Base-by-base conservation (phyloP, 1,140 invertebrate species). In the Nymphalis io region DNA sequence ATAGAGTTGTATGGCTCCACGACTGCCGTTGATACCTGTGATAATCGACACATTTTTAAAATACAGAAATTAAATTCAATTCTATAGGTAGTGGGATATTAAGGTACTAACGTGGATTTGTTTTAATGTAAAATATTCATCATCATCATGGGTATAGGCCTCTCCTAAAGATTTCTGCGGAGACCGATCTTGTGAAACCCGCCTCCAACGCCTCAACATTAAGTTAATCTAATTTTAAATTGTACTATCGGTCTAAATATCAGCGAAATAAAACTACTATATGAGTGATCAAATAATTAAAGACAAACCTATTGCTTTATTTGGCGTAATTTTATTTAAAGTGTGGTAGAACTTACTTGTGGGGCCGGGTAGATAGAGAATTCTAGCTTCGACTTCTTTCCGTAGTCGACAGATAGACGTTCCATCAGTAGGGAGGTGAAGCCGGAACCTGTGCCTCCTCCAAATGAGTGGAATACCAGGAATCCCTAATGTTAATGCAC, bases 281-380 rank as follows among this genome's bases (percentile, higher is more conserved):
- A n/a, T n/a, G n/a, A n/a, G n/a, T n/a, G n/a, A n/a, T n/a, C n/a
- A n/a, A n/a, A n/a, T n/a, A n/a, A n/a, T n/a, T n/a, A n/a, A n/a
- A n/a, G n/a, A n/a, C n/a, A n/a, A n/a, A n/a, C n/a, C n/a, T n/a
- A n/a, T n/a, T n/a, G n/a, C n/a, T n/a, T n/a, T n/a, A 12, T 3
- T 2, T 40, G 10, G 10, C 8, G 10, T 40, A 40, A 3, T 40
- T 60, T 16, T 27, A 18, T 61, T 46, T 38, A 33, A 1, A 68
- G 51, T 39, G 13, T n/a, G 13, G 16, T 13, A 12, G 13, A 71
- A 51, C 27, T 60, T 79, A 97, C 95, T 90, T 97, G 96, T 15
- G 96, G 96, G n/a, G 96, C 96, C 23, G 96, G 96, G 89, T 97
- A 97, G 76, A 97, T 95, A 44, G 95, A 94, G 88, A 97, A 97